A percentile compares a stretch with the other conserved stretches of the same genome.
Conservation (phyloP, 2,797 vertebrate species). For the Siniperca scherzeri region DNA sequence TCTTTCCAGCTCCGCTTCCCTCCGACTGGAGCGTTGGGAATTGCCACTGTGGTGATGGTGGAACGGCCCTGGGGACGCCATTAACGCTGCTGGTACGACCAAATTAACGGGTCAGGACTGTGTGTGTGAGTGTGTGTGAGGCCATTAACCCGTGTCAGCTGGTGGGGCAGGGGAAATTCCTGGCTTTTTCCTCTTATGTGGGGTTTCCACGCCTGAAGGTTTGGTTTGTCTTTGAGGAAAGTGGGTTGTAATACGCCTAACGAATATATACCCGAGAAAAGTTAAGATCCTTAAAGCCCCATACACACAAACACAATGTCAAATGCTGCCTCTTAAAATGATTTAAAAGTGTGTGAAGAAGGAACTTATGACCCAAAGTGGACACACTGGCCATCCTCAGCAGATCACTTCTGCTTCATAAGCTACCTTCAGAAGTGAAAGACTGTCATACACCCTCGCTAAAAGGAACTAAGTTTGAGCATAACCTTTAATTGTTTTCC, state of each 20-base stretch:
- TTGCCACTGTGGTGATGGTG: slow-evolving; percentile 21
- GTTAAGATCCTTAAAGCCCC: neutral
- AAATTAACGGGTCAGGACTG: slow-evolving; percentile 53
- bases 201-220: slow-evolving; percentile 71
- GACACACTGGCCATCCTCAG: neutral
- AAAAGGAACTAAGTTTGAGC: neutral
- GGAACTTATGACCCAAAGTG: no score
- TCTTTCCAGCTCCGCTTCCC: slow-evolving; percentile 69
- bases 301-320: neutral
- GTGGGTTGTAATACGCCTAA: slow-evolving; percentile 22
- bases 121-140: slow-evolving; percentile 35
- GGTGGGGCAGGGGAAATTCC: slow-evolving; percentile 45
- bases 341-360: neutral
- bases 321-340: neutral
- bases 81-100: slow-evolving; percentile 53
- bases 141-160: slow-evolving; percentile 65
- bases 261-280: neutral
- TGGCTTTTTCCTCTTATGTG: slow-evolving; percentile 64
- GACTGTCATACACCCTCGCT: neutral
- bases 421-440: neutral
- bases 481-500: neutral
- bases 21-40: slow-evolving; percentile 35
- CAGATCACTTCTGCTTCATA: neutral
- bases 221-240: slow-evolving; percentile 57
- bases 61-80: slow-evolving; percentile 65